A percentile compares a stretch with the other conserved stretches of the same genome.
Conservation (phyloP, 2,797 vertebrate species). For the Tokudaia tokunoshimensis region DNA sequence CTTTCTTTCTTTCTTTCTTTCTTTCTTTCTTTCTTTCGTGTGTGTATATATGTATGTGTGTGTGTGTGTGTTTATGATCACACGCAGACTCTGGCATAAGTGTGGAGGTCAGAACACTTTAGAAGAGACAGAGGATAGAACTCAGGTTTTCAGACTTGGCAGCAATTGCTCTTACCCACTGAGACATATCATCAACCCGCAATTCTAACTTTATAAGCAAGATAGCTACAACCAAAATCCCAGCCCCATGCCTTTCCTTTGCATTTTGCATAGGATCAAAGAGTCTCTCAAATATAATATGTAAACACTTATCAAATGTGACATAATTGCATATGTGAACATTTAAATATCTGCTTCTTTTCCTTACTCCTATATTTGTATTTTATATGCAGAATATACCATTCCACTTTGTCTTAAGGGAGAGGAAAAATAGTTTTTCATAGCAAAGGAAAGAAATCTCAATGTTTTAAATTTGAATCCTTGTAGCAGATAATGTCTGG, state of each 20-base stretch:
- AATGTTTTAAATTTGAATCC: conserved; percentile 41
- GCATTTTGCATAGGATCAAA: conserved; percentile 17
- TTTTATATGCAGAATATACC: background rate
- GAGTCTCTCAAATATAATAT: conserved; percentile 1
- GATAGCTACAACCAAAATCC: background rate
- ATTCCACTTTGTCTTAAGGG: background rate
- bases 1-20: background rate
- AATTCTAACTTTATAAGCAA: conserved; percentile 22
- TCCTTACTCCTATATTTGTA: background rate
- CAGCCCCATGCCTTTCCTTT: background rate
- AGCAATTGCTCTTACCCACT: background rate
- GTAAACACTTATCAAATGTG: background rate
- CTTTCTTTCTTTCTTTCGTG: background rate
- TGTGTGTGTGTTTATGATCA: background rate
- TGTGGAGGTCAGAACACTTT: background rate
- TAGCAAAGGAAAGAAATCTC: conserved; percentile 8
- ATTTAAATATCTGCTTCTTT: background rate
- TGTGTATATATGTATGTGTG: background rate
- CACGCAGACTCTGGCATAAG: background rate
- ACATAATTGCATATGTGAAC: background rate
- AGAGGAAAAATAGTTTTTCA: background rate
- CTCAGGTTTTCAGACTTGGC: background rate
- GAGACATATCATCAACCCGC: no score
- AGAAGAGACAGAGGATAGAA: background rate
- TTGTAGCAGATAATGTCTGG: background rate